Conservation (phyloP, 1,140 invertebrate species). For the Cheumatopsyche charites region DNA sequence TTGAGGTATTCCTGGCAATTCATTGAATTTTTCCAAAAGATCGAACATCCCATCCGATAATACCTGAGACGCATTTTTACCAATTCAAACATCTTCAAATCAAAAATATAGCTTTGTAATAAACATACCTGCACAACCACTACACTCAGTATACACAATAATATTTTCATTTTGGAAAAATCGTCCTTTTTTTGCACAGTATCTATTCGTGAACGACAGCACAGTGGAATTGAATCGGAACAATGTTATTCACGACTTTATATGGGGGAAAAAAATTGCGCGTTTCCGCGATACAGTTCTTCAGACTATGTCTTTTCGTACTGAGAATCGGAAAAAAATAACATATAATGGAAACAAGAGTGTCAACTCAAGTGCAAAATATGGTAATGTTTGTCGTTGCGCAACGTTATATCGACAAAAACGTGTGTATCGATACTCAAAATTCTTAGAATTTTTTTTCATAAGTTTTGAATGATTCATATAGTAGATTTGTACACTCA, state of each 20-base stretch:
- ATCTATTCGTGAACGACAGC: no score
- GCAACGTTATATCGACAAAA: neutral
- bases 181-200: neutral
- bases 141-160: neutral
- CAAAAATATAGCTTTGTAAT: neutral
- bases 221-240: neutral
- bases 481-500: no score
- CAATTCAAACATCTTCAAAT: neutral
- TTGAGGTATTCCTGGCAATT: neutral
- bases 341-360: neutral
- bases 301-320: neutral
- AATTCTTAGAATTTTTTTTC: no score
- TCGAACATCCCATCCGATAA: neutral
- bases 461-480: no score
- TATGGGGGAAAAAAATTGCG: neutral
- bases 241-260: conserved; percentile 4
- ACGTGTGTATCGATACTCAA: no score
- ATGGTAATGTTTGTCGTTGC: neutral
- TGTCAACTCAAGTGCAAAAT: conserved; percentile 25
- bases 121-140: neutral
- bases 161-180: neutral
- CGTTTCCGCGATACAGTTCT: neutral
- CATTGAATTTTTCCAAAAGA: neutral
- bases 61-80: neutral
- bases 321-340: conserved; percentile 3